Evolutionary conservation across 2,113 vertebrate genomes (phyloP), one percentile per base, ranked within the genome.

Genomic region (Sclerurus mexicanus): DNA sequence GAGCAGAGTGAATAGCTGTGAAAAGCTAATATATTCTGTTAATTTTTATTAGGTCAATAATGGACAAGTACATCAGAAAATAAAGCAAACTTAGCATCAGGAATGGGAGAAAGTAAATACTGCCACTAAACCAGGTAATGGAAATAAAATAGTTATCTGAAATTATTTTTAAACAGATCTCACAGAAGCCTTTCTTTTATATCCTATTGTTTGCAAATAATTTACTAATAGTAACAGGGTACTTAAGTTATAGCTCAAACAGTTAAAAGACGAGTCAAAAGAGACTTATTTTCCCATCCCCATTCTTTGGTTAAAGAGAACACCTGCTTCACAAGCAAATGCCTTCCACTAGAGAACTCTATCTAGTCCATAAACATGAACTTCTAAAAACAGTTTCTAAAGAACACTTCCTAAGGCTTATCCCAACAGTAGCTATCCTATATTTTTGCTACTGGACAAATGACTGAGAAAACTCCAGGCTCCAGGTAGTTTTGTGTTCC

Each of bases 71-170:
- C 16, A 44, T 30, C 20, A 67, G 18, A 64, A 92, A 84, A 86
- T 24, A 76, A 85, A 87, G 14, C 15, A 22, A 89, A 49, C 18
- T 60, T 52, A 33, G 20, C 30, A 5, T 19, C 85, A 77, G 3
- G n/a, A 68, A 69, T 3, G 4, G n/a, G 12, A 82, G 19, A 64
- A 90, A 77, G 33, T 72, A 74, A 73, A 73, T 42, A 46, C 27
- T 55, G 24, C 5, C 64, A 67, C n/a, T 23, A 83, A 53, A 53
- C 10, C 9, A 2, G 0, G 14, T 28, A 49, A 67, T 0, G 73
- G 19, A 84, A 50, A 56, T 47, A 84, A 66, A 50, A 19, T 4
- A 59, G 17, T 4, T 44, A 79, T 8, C 17, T 24, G 19, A 92
- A 80, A 62, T 16, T 0, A 42, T 42, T 71, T 79, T 73, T 9